Conservation (phyloP, 2,888 invertebrate genomes). For the Hydrotaea diabolus region DNA sequence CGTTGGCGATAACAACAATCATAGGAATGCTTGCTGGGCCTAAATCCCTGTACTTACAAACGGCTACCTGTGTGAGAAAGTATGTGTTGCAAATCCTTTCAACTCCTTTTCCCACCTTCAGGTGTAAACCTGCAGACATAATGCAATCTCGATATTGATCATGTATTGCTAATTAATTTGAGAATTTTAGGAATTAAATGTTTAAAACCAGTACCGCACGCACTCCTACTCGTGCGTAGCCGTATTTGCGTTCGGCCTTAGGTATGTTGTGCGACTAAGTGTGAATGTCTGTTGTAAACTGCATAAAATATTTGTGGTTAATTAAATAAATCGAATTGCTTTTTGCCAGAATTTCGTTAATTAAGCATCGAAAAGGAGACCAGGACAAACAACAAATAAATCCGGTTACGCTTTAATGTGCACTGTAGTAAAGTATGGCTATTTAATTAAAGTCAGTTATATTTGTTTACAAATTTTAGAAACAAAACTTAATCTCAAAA, state of each 20-base stretch:
- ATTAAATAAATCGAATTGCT: neutral
- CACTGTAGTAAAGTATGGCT: too few relatives aligned
- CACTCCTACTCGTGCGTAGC: neutral
- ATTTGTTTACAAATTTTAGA: too few relatives aligned
- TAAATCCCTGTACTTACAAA: too few relatives aligned
- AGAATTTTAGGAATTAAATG: constrained; percentile 15
- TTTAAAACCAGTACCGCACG: neutral
- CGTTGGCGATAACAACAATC: too few relatives aligned
- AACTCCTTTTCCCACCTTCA: neutral
- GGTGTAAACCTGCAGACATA: neutral
- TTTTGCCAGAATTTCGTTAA: neutral
- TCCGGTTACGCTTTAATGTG: too few relatives aligned
- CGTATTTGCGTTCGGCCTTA: neutral
- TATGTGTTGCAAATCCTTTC: neutral
- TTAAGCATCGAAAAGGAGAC: neutral
- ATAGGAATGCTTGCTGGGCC: too few relatives aligned
- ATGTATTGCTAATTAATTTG: constrained; percentile 31
- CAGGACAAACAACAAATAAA: neutral
- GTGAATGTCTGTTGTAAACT: too few relatives aligned
- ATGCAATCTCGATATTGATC: neutral
- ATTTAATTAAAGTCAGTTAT: too few relatives aligned
- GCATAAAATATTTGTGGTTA: constrained; percentile 25
- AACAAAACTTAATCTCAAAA: too few relatives aligned
- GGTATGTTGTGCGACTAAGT: too few relatives aligned
- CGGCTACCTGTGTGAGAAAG: too few relatives aligned